These are phyloP conservation scores for Apomyelois bistriatella DNA, from an alignment of 2,888 invertebrate genomes.

Conservation along the genomic window DNA sequence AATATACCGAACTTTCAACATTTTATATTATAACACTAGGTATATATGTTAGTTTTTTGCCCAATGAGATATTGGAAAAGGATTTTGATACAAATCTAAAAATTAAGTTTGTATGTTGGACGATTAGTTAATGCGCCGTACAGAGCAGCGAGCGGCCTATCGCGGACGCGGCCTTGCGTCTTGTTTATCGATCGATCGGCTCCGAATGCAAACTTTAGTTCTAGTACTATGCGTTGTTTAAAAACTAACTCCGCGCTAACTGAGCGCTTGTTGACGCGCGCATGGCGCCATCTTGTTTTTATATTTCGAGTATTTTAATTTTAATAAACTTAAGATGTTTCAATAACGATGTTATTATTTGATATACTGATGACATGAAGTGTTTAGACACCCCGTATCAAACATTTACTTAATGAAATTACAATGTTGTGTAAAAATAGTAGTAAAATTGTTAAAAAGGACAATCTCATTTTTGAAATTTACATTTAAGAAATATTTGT, in stretches of 20 bases:
- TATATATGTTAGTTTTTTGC: too few relatives aligned
- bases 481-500: too few relatives aligned
- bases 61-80: too few relatives aligned
- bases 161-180: neutral
- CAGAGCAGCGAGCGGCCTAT: neutral
- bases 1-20: too few relatives aligned
- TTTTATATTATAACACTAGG: too few relatives aligned
- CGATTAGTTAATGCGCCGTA: too few relatives aligned
- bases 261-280: constrained; percentile 23
- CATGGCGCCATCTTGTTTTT: constrained; percentile 26
- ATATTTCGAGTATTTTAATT: constrained; percentile 35
- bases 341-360: neutral
- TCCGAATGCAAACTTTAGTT: constrained; percentile 38
- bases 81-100: too few relatives aligned
- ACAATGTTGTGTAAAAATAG: too few relatives aligned
- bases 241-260: constrained; percentile 29
- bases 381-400: neutral
- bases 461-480: too few relatives aligned
- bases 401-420: too few relatives aligned
- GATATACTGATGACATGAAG: neutral
- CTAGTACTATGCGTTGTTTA: constrained; percentile 28
- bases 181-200: neutral
- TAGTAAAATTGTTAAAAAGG: too few relatives aligned
- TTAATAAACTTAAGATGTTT: constrained; percentile 31
- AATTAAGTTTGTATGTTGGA: too few relatives aligned